These are phyloP conservation scores for Turritopsis dohrnii DNA, from an alignment of 30 jellyfish, hydroid and myxozoan species.

Conservation along the genomic window DNA sequence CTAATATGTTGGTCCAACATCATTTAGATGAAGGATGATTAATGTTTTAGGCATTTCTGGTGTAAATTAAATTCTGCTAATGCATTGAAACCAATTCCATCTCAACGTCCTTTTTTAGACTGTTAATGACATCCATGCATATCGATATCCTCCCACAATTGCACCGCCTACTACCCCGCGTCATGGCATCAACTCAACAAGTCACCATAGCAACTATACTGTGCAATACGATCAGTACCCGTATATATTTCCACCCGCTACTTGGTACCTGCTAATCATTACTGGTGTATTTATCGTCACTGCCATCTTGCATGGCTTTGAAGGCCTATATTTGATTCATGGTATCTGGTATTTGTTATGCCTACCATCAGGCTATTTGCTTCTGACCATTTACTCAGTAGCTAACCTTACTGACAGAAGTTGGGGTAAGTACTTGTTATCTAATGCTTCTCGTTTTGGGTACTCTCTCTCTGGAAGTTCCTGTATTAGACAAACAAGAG, in stretches of 20 bases:
- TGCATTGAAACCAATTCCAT: too few species aligned
- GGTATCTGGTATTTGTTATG: slow-evolving; percentile 84
- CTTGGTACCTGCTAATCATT: slow-evolving; percentile 80
- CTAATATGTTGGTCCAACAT: too few species aligned
- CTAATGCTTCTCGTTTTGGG: too few species aligned
- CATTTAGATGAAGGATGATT: too few species aligned
- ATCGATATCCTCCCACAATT: slow-evolving; percentile 27
- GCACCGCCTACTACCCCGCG: slow-evolving; percentile 26
- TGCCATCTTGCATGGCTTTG: slow-evolving; percentile 87
- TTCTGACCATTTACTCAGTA: slow-evolving; percentile 83
- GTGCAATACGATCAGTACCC: slow-evolving; percentile 13
- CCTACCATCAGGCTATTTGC: slow-evolving; percentile 89
- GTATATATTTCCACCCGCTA: slow-evolving; percentile 55
- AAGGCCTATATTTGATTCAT: slow-evolving; percentile 60
- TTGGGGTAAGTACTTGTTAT: slow-evolving; percentile 69
- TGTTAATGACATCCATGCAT: slow-evolving; percentile 58
- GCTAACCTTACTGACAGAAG: slow-evolving; percentile 93
- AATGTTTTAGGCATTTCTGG: too few species aligned
- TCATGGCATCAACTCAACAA: background rate
- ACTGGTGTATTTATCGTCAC: slow-evolving; percentile 58
- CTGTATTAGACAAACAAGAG: too few species aligned
- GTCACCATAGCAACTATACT: slow-evolving; percentile 18
- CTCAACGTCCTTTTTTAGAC: slow-evolving; percentile 55
- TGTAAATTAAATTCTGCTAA: too few species aligned
- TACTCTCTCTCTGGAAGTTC: too few species aligned